Conservation (phyloP, 2,113 vertebrate genomes). For the Balaeniceps rex region DNA sequence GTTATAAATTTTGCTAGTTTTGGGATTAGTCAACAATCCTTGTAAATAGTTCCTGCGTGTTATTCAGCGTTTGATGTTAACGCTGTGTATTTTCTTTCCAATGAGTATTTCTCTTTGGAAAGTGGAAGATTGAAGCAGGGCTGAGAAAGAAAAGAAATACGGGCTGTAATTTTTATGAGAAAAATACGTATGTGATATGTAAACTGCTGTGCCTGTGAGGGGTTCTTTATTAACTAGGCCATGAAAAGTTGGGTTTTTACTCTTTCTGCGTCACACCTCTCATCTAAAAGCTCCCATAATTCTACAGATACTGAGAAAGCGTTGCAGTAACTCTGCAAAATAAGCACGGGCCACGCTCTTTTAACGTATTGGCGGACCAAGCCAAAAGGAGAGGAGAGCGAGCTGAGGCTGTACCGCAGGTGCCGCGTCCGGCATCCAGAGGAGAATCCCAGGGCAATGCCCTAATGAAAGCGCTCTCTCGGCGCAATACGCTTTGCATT, state of each 20-base stretch:
- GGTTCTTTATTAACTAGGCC: background rate
- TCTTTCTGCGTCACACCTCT: background rate
- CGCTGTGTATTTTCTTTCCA: rapidly evolving
- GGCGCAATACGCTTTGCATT: background rate
- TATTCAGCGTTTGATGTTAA: background rate
- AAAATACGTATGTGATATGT: background rate
- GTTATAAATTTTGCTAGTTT: background rate
- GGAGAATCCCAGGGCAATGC: background rate
- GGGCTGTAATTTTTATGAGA: background rate
- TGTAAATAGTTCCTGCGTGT: background rate
- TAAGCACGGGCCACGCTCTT: too few relatives aligned
- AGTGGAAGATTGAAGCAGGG: background rate
- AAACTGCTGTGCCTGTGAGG: background rate
- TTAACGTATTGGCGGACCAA: too few relatives aligned
- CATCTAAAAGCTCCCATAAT: background rate
- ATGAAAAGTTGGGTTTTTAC: background rate
- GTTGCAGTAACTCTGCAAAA: background rate
- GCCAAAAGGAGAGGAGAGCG: background rate
- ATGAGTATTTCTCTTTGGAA: background rate
- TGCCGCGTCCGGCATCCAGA: too few relatives aligned
- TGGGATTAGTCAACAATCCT: background rate
- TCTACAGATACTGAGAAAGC: background rate
- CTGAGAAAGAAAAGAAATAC: background rate
- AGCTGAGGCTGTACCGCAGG: background rate
- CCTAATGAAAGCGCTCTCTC: background rate